Percentiles rank a stretch among this genome's conserved stretches.
Conservation (phyloP, 2,888 invertebrate species). For the Mesorhabditis spiculigera region DNA sequence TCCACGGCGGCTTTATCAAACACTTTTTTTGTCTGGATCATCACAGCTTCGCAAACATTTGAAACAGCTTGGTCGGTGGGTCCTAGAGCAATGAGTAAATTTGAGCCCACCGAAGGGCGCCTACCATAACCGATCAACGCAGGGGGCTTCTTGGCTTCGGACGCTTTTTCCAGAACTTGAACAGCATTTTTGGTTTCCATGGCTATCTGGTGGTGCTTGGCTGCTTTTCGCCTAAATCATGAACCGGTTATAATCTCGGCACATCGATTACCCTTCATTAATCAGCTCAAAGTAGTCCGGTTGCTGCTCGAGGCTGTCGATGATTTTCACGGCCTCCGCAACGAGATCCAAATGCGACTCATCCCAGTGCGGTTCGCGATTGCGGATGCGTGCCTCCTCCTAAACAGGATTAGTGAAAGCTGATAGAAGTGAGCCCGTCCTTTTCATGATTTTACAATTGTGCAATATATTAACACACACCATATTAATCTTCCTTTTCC, state of each 20-base stretch:
- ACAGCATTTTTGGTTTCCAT: neutral
- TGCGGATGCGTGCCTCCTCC: neutral
- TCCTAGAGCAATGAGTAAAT: too few species aligned
- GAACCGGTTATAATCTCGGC: neutral
- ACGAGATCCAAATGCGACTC: conserved; percentile 20
- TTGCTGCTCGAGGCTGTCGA: conserved; percentile 15
- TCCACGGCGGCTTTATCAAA: too few species aligned
- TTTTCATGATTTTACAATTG: too few species aligned
- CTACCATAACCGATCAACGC: too few species aligned
- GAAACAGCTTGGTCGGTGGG: too few species aligned
- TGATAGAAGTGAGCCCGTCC: too few species aligned
- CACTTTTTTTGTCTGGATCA: too few species aligned
- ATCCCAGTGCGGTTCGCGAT: conserved; percentile 14
- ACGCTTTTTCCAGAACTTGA: neutral
- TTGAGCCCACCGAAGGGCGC: too few species aligned
- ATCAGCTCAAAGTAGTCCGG: conserved; percentile 7
- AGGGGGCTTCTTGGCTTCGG: too few species aligned
- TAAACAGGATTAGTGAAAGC: too few species aligned
- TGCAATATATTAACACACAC: neutral
- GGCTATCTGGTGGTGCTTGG: neutral
- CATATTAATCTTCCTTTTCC: neutral
- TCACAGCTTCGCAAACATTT: too few species aligned
- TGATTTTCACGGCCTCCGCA: conserved; percentile 21
- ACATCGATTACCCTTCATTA: neutral
- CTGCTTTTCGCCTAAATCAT: neutral